A percentile compares a stretch with the other conserved stretches of the same genome.
These are phyloP conservation scores for Athripsodes cinereus DNA, from an alignment of 2,888 invertebrate genomes.

Conservation along the genomic window DNA sequence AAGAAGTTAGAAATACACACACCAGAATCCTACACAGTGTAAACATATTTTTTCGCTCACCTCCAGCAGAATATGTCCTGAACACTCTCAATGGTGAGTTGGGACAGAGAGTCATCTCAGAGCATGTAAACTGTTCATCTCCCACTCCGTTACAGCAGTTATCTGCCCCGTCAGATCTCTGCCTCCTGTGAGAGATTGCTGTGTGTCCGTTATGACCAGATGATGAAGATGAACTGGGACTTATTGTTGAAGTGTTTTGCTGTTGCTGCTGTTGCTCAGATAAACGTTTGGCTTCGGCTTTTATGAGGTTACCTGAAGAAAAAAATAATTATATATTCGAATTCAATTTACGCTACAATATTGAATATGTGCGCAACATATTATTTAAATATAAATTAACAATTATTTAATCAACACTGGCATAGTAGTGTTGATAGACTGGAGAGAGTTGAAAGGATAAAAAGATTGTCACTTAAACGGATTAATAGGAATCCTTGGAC, in stretches of 20 bases:
- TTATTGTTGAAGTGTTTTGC: conserved; percentile 9
- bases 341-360: too few relatives aligned
- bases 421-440: too few relatives aligned
- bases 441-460: too few relatives aligned
- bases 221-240: conserved; percentile 12
- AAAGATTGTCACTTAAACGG: too few relatives aligned
- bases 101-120: conserved; percentile 44
- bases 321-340: neutral
- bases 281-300: conserved; percentile 31
- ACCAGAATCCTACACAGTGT: too few relatives aligned
- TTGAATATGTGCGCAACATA: too few relatives aligned
- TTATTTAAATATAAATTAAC: too few relatives aligned
- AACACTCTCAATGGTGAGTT: conserved; percentile 34
- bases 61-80: conserved; percentile 22
- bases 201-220: neutral
- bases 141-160: conserved; percentile 29
- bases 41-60: conserved; percentile 8
- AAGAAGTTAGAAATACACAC: too few relatives aligned
- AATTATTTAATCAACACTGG: too few relatives aligned
- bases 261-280: conserved; percentile 40
- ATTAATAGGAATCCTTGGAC: too few relatives aligned
- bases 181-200: conserved; percentile 14
- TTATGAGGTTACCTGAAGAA: conserved; percentile 21
- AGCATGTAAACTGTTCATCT: conserved; percentile 33
- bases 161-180: conserved; percentile 18